Conservation (phyloP, 1,140 invertebrate genomes). For the Drosophila simulans region DNA sequence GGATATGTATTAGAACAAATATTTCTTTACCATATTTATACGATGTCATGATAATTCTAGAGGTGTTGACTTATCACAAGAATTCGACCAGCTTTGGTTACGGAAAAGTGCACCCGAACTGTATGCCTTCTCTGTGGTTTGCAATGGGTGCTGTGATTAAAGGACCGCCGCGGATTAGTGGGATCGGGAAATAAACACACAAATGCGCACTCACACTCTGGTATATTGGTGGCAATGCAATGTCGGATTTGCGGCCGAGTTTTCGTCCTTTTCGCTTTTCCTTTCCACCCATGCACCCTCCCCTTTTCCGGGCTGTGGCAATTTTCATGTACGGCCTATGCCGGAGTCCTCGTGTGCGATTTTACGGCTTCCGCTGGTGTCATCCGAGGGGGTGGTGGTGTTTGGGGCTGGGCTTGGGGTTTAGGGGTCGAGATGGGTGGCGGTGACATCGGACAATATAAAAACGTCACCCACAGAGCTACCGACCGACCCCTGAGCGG, state of each 20-base stretch:
- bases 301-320: constrained; percentile 33
- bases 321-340: constrained; percentile 58
- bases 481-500: neutral
- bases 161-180: constrained; percentile 21
- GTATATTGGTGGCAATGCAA: constrained; percentile 62
- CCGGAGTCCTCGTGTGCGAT: constrained; percentile 47
- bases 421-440: constrained; percentile 9
- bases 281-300: constrained; percentile 3
- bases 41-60: too few species aligned
- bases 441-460: constrained; percentile 60
- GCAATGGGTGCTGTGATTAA: constrained; percentile 36
- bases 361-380: constrained; percentile 67
- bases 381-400: neutral
- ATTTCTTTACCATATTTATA: too few species aligned
- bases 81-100: neutral
- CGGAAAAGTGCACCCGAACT: neutral
- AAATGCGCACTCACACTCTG: constrained; percentile 6
- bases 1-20: too few species aligned
- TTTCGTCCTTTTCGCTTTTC: constrained; percentile 26
- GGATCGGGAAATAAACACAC: constrained; percentile 26
- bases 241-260: constrained; percentile 73
- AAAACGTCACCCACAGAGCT: constrained; percentile 44
- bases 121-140: constrained; percentile 1
- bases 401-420: neutral
- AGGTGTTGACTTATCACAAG: too few species aligned